Conservation (phyloP, 2,797 vertebrate genomes). For the Chrosomus eos region DNA sequence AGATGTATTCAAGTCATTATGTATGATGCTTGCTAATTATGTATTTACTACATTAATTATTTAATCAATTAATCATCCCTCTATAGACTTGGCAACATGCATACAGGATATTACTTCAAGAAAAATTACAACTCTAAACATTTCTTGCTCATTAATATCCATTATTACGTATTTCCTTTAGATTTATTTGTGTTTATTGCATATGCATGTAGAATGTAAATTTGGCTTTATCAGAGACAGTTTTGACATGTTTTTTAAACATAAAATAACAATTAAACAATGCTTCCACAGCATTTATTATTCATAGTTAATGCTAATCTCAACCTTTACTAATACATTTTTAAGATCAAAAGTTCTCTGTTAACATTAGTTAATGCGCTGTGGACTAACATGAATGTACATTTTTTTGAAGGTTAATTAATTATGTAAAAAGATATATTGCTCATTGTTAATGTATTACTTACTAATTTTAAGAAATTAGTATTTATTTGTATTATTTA, state of each 20-base stretch:
- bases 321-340: not conserved
- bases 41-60: not conserved
- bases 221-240: not conserved
- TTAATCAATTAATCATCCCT: not conserved
- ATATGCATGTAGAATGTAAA: not conserved
- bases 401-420: not conserved
- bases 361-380: too few species aligned
- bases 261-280: not conserved
- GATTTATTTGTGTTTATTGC: not conserved
- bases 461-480: not conserved
- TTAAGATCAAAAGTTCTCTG: too few species aligned
- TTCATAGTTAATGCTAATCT: not conserved
- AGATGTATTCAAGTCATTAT: not conserved
- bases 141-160: not conserved
- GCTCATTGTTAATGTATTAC: not conserved
- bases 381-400: too few species aligned
- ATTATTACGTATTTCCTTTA: not conserved
- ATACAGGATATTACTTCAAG: not conserved
- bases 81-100: not conserved
- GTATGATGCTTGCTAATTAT: not conserved
- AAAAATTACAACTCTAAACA: not conserved
- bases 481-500: not conserved
- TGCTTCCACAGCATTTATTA: not conserved
- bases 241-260: too few species aligned
- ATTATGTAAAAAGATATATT: too few species aligned